Base-by-base conservation (phyloP, 1,140 invertebrate genomes). In the Ooceraea biroi region DNA sequence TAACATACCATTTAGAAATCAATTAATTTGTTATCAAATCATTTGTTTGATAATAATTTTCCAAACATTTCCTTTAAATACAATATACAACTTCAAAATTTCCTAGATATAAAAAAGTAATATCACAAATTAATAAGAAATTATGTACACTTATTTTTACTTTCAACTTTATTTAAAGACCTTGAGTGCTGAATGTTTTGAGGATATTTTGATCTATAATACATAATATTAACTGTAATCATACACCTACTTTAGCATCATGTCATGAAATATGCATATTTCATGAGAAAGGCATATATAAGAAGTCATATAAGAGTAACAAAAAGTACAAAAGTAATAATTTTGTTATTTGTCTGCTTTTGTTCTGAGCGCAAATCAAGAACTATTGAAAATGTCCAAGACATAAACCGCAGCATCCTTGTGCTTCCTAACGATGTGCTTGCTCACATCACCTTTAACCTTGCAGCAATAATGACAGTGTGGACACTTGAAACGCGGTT, bases 401-500 rank as follows among this genome's bases (percentile, higher is more conserved):
- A 90, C 88, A 55, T 82, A 89, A 25, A 88, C 41, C 0, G 52
- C 36, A 0, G 14, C 36, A 55, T 84, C 52, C 1, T 58, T 74
- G 63, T 93, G 92, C 27, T 10, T 86, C 10, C 82, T 83, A 2
- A 19, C 4, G 19, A 91, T 88, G 25, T 93, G 93, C 8, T 86
- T 89, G 11, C 65, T 73, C 17, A 93, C 85, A 30, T 90, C 89
- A 14, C 65, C 78, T 0, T 91, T 90, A 0, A 87, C 80, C 60
- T 92, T 90, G 22, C 88, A 89, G 36, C 84, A 68, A 50, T 92
- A 91, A 11, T 89, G 55, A 87, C 95, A 95, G 44, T 93, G 90
- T 0, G 92, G 93, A 84, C 95, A 95, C 14, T 91, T 87, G 83
- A 94, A 95, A 46, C 93, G 90, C 3, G 94, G 93, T 46, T 92